Evolutionary conservation across 2,888 invertebrate species (phyloP), one percentile per base, ranked within the genome.

Genomic region (Electrophaes corylata): DNA sequence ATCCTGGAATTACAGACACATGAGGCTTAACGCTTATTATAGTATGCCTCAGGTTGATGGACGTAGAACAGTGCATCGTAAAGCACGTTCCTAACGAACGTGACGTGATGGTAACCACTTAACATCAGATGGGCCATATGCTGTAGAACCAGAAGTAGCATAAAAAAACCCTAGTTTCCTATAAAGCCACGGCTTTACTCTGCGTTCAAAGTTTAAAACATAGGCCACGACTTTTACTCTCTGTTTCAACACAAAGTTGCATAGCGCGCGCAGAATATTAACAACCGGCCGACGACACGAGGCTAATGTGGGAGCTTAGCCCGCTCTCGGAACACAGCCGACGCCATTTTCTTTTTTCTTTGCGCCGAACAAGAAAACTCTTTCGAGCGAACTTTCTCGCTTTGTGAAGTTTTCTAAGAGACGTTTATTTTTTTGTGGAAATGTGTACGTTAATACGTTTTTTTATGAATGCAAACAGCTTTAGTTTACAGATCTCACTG

Each of bases 271-370:
- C 76, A 69, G 60, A 67, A 58, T 69, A 85, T 83, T 86, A 88
- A 87, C 81, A 80, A 84, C 78, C 70, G 72, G 72, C 72, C 75
- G 75, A 62, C 78, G 79, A 77, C 81, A 76, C 80, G 78, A 86
- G 86, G 88, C 84, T 88, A 88, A 88, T 87, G 88, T 83, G 64
- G 76, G 76, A 81, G 86, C 85, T 88, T 85, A 85, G 80, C 83
- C 75, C 68, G 73, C 71, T 74, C 71, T 75, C 78, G 74, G 79
- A 82, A 86, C 86, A 85, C 79, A 81, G 82, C 78, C 75, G 73
- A 60, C 75, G 74, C 73, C 79, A 78, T 79, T 76, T 78, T 68
- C 60, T 71, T 77, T 77, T 79, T 74, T 74, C 72, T 72, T 65
- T 62, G 66, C 65, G 57, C n/a, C 69, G 62, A 67, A 76, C 74